These are phyloP conservation scores for Heloderma charlesbogerti DNA, from an alignment of 2,113 vertebrate species.

Conservation along the genomic window DNA sequence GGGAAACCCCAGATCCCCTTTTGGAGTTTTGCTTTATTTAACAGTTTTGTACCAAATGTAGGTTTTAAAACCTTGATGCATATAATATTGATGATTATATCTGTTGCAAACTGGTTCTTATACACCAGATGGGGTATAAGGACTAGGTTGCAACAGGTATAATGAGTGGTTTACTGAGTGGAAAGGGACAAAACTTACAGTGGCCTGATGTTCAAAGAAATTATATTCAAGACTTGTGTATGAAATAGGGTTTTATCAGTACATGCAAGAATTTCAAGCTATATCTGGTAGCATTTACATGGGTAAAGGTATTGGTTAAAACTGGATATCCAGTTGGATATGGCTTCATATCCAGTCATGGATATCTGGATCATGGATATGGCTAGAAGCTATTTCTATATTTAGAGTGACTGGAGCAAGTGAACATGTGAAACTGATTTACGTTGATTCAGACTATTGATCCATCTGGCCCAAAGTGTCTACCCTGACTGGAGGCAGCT, in stretches of 20 bases:
- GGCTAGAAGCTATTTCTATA: background rate
- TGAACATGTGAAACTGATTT: background rate
- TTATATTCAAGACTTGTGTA: background rate
- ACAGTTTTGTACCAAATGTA: background rate
- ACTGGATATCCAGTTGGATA: background rate
- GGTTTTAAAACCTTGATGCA: background rate
- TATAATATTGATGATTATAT: slow-evolving; percentile 30
- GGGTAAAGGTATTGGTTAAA: background rate
- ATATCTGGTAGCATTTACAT: background rate
- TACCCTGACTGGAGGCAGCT: background rate
- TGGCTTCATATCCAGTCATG: too few species aligned
- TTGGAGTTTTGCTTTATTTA: background rate
- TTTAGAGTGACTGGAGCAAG: background rate
- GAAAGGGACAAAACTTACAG: background rate
- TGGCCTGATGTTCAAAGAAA: background rate
- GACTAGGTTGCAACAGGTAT: too few species aligned
- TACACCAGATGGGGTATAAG: background rate
- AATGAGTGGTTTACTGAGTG: slow-evolving; percentile 22
- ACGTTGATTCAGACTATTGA: background rate
- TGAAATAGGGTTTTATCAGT: background rate
- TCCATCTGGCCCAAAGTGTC: background rate
- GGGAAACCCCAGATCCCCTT: background rate
- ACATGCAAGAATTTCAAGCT: background rate
- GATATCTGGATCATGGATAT: too few species aligned
- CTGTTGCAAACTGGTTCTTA: slow-evolving; percentile 25